Percentiles rank a stretch among this genome's conserved stretches.
These are phyloP conservation scores for Hucho hucho DNA, from an alignment of 2,113 vertebrate genomes.

Conservation along the genomic window DNA sequence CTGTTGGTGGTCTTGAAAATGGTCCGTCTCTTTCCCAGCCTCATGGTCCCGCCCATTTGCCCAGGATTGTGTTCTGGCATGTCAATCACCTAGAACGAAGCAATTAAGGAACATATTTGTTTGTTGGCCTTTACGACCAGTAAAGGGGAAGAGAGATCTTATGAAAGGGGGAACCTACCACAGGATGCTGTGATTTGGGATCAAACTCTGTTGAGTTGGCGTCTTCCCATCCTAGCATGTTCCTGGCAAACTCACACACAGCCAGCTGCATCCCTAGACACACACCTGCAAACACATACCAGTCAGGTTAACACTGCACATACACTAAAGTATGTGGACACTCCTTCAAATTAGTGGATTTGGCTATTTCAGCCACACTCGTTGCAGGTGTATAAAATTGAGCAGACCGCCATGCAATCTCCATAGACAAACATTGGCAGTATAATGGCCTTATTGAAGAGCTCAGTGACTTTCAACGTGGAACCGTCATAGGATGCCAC, in stretches of 20 bases:
- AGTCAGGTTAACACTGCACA: neutral
- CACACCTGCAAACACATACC: constrained; percentile 78
- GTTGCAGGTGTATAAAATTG: too few relatives aligned
- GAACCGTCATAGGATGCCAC: too few relatives aligned
- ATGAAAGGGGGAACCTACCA: constrained; percentile 75
- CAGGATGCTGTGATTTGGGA: constrained; percentile 85
- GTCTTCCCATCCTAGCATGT: constrained; percentile 89
- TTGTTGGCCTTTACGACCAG: too few relatives aligned
- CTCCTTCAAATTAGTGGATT: too few relatives aligned
- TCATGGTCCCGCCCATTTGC: constrained; percentile 97
- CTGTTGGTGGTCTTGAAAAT: constrained; percentile 88
- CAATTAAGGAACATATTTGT: neutral
- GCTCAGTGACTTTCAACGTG: too few relatives aligned
- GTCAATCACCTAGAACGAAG: constrained; percentile 84
- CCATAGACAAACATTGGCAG: too few relatives aligned
- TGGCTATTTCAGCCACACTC: too few relatives aligned
- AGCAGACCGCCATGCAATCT: too few relatives aligned
- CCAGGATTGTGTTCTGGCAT: constrained; percentile 98
- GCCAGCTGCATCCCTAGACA: constrained; percentile 96
- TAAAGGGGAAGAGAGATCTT: too few relatives aligned
- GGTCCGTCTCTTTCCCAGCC: constrained; percentile 93
- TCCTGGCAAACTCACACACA: constrained; percentile 91
- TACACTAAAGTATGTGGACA: too few relatives aligned
- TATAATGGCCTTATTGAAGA: too few relatives aligned
- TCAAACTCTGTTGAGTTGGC: constrained; percentile 96